Evolutionary conservation across 2,888 invertebrate genomes (phyloP).

Genomic region (Ypsolopha scabrella): DNA sequence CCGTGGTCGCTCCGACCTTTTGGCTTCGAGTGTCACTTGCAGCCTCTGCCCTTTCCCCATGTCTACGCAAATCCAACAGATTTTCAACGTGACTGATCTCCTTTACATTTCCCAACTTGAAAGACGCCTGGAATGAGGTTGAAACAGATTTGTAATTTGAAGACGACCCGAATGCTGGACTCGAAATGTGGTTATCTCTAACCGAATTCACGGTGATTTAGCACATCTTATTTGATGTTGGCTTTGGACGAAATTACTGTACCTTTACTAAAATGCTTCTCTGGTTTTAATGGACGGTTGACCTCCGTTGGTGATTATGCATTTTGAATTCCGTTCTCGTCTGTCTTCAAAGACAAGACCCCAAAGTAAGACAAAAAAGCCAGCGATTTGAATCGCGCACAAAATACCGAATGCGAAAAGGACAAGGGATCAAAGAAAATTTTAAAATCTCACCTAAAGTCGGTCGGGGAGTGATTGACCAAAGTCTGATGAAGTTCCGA

Average conservation of each 20-base stretch:
- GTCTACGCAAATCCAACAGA: slow-evolving; percentile 4
- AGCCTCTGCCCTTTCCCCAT: background rate
- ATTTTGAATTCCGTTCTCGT: background rate
- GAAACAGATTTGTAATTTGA: background rate
- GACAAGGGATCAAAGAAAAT: slow-evolving; percentile 20
- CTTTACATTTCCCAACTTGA: slow-evolving; percentile 2
- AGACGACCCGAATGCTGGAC: background rate
- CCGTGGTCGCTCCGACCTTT: background rate
- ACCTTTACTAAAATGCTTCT: background rate
- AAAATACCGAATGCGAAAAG: no score
- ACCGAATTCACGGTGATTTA: no score
- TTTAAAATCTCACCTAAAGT: slow-evolving; percentile 40
- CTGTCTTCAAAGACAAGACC: no score
- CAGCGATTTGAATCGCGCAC: no score
- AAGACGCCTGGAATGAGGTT: background rate
- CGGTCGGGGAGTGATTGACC: slow-evolving; percentile 34
- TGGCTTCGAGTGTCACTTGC: background rate
- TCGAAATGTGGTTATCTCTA: background rate
- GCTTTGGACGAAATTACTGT: background rate
- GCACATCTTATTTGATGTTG: background rate
- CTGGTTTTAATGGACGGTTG: background rate
- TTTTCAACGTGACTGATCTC: slow-evolving; percentile 3
- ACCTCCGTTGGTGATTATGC: background rate
- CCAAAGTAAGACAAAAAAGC: no score
- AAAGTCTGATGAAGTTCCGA: slow-evolving; percentile 21